Percentiles rank a stretch among this genome's conserved stretches.
These are phyloP conservation scores for Ailurus styani DNA, from an alignment of 2,113 vertebrate species.

Conservation along the genomic window DNA sequence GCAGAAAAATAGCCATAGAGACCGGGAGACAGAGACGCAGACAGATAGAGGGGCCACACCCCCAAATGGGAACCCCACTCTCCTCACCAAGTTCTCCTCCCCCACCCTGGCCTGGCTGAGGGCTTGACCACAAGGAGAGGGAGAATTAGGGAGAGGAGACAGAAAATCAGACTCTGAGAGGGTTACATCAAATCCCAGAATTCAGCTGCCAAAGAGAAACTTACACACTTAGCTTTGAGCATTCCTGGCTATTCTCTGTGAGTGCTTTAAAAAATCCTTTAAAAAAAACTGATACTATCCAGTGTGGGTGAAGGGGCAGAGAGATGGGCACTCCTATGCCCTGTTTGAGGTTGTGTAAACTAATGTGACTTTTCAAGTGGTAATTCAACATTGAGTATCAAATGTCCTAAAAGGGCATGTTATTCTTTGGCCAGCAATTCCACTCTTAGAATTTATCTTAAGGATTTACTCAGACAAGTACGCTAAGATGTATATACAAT, in stretches of 20 bases:
- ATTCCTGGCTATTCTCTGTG: background rate
- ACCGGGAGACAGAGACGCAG: background rate
- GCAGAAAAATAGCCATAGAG: background rate
- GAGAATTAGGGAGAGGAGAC: background rate
- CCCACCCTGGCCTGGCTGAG: background rate
- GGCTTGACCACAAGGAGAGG: background rate
- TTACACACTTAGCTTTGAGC: background rate
- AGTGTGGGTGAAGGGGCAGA: background rate
- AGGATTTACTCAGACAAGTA: slow-evolving; percentile 33
- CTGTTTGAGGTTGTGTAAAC: background rate
- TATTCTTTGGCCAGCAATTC: background rate
- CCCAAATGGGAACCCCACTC: background rate
- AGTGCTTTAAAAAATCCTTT: background rate
- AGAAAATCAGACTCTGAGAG: background rate
- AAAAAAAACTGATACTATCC: background rate
- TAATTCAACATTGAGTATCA: background rate
- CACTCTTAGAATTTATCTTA: slow-evolving; percentile 29
- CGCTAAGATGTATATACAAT: slow-evolving; percentile 47
- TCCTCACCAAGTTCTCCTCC: background rate
- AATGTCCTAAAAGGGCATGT: background rate
- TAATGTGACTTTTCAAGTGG: background rate
- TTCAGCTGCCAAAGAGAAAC: background rate
- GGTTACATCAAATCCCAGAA: background rate
- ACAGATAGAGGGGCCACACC: background rate
- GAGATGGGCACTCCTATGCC: background rate